phyloP scores from a whole-genome alignment of 2,888 invertebrate species.

The Zhuqinia jingwanae region DNA sequence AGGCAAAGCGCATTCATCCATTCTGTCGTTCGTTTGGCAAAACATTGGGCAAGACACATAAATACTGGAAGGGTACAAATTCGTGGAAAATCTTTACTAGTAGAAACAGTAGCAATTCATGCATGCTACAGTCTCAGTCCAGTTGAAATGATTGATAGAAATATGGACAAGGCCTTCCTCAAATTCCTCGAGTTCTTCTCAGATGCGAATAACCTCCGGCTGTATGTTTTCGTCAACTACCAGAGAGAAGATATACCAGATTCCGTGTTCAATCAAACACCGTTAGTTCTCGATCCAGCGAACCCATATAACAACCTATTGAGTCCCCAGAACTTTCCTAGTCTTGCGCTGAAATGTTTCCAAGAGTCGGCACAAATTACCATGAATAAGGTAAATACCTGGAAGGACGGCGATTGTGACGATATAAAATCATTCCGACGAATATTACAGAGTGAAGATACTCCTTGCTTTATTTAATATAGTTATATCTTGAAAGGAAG shows the following conservation, averaged over 20 bases:
- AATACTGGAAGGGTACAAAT: slow-evolving; percentile 50
- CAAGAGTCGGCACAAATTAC: slow-evolving; percentile 50
- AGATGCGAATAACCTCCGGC: slow-evolving; percentile 32
- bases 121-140: slow-evolving; percentile 59
- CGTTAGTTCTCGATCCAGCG: slow-evolving; percentile 59
- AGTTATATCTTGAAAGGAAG: background rate
- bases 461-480: background rate
- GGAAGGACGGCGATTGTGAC: slow-evolving; percentile 40
- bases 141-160: slow-evolving; percentile 52
- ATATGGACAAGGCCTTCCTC: slow-evolving; percentile 60
- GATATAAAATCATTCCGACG: background rate
- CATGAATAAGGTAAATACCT: slow-evolving; percentile 49
- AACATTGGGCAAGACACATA: slow-evolving; percentile 58
- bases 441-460: background rate
- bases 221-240: slow-evolving; percentile 63
- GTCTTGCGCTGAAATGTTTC: slow-evolving; percentile 56
- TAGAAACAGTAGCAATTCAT: slow-evolving; percentile 60
- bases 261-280: slow-evolving; percentile 57
- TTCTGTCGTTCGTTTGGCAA: slow-evolving; percentile 60
- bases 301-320: slow-evolving; percentile 61
- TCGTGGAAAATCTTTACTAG: slow-evolving; percentile 58
- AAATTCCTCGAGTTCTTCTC: slow-evolving; percentile 55
- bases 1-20: slow-evolving; percentile 59
- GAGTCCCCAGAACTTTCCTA: slow-evolving; percentile 56
- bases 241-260: slow-evolving; percentile 58